Evolutionary conservation across 2,113 vertebrate genomes (phyloP), one percentile per base, ranked within the genome.

Genomic region (Pterocles orientalis): DNA sequence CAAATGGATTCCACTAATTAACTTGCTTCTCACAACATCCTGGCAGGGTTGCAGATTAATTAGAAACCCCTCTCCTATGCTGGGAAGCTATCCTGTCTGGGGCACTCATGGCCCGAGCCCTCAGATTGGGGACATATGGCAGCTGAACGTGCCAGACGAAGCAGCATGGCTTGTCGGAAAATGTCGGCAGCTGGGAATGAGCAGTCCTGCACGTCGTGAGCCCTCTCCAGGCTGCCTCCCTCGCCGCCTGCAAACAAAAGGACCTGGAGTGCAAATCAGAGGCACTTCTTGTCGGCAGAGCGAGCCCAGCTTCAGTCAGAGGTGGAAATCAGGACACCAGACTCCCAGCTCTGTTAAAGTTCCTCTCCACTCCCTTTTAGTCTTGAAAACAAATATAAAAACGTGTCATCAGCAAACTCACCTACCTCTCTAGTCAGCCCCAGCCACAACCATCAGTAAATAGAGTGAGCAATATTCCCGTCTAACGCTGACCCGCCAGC

Each of bases 1-100:
- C 69, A 50, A 86, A 65, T 4, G 57, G 54, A 69, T 76, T 36
- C 70, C 51, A 80, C 66, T 95, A 82, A 96, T 93, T 84, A 93
- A 71, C 57, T 56, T 45, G 61, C 61, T 64, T 7, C 82, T 92
- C 90, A 71, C 72, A 86, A 14, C 45, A 41, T 4, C 72, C 86
- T 82, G 93, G 79, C 82, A 93, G 72, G 66, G 71, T 50, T 82
- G 82, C 72, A 73, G 80, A n/a, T 60, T 92, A 76, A 95, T 89
- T 57, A 94, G 93, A 81, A 70, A 4, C 36, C 91, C 90, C 34
- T 48, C 26, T 94, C 71, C 53, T 43, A 3, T 14, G 68, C 77
- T 36, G 88, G 81, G 77, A 77, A 88, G 80, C 48, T 51, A 16
- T 83, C 53, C 72, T 88, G 90, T 29, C 85, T 18, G 4, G 48